A percentile compares a stretch with the other conserved stretches of the same genome.
These are phyloP conservation scores for Helicoverpa armigera DNA, from an alignment of 1,140 invertebrate genomes.

Conservation along the genomic window DNA sequence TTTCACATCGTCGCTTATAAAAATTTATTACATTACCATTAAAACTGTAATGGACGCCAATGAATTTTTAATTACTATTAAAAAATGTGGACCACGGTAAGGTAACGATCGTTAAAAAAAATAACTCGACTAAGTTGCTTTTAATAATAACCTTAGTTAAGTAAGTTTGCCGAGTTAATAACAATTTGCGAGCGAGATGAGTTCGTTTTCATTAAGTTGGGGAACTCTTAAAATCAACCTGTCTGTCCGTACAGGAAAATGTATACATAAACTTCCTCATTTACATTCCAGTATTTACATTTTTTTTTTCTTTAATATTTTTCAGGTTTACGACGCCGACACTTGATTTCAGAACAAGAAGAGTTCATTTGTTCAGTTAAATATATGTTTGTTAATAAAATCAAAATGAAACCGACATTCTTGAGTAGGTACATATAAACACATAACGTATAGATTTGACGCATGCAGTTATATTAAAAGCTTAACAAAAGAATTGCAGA, in stretches of 20 bases:
- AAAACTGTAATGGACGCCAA: constrained; percentile 31
- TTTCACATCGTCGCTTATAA: constrained; percentile 23
- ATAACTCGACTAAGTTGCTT: constrained; percentile 12
- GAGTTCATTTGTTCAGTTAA: no score
- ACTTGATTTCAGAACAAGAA: no score
- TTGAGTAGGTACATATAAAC: no score
- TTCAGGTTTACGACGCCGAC: no score
- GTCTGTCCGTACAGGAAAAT: neutral
- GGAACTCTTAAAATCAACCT: constrained; percentile 31
- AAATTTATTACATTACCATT: constrained; percentile 39
- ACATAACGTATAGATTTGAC: no score
- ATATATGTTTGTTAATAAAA: no score
- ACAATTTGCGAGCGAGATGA: constrained; percentile 36
- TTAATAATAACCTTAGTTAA: constrained; percentile 28
- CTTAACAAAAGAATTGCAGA: no score
- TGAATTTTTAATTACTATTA: constrained; percentile 39
- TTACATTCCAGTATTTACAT: no score
- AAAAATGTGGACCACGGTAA: constrained; percentile 19
- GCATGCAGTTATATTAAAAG: no score
- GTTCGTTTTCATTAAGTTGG: constrained; percentile 28
- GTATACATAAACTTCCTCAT: neutral
- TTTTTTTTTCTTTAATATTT: no score
- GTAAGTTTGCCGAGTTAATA: constrained; percentile 39
- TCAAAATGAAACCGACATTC: no score
- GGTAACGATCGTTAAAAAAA: constrained; percentile 28